A percentile compares a stretch with the other conserved stretches of the same genome.
Conservation (phyloP, 2,888 invertebrate species). For the Epirrhoe alternata region DNA sequence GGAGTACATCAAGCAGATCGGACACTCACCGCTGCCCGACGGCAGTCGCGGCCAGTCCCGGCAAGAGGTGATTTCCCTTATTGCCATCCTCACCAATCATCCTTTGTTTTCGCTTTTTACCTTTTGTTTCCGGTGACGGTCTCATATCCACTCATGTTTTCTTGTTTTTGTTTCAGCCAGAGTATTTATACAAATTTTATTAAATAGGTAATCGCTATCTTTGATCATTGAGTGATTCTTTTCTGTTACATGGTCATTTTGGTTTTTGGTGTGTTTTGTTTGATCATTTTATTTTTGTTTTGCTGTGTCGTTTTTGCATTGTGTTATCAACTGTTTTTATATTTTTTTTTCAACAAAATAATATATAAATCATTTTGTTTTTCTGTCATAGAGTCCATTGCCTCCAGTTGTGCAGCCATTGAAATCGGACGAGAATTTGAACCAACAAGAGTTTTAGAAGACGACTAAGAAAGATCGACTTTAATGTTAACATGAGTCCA, state of each 20-base stretch:
- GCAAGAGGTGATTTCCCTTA: constrained; percentile 79
- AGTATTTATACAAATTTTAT: constrained; percentile 82
- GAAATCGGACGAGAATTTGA: constrained; percentile 90
- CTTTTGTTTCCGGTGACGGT: constrained; percentile 63
- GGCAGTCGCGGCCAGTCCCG: constrained; percentile 68
- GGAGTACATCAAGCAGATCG: constrained; percentile 93
- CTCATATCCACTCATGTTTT: constrained; percentile 53
- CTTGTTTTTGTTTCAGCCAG: constrained; percentile 79
- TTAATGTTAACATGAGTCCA: constrained; percentile 65
- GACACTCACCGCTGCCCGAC: constrained; percentile 71
- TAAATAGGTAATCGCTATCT: constrained; percentile 59
- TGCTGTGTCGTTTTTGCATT: constrained; percentile 48
- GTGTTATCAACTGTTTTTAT: constrained; percentile 39
- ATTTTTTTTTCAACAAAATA: constrained; percentile 17
- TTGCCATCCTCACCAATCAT: constrained; percentile 51
- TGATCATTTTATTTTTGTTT: constrained; percentile 47
- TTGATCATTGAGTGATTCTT: constrained; percentile 38
- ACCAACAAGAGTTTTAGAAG: constrained; percentile 86
- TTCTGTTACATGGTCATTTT: constrained; percentile 45
- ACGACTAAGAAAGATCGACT: constrained; percentile 49
- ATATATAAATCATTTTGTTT: constrained; percentile 45
- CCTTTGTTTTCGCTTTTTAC: constrained; percentile 52
- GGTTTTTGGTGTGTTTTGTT: constrained; percentile 45
- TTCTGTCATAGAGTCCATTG: constrained; percentile 87
- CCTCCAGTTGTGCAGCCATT: constrained; percentile 86